Percentiles rank a stretch among this genome's conserved stretches.
These are phyloP conservation scores for Neofelis nebulosa DNA, from an alignment of 2,113 vertebrate species.

Conservation along the genomic window DNA sequence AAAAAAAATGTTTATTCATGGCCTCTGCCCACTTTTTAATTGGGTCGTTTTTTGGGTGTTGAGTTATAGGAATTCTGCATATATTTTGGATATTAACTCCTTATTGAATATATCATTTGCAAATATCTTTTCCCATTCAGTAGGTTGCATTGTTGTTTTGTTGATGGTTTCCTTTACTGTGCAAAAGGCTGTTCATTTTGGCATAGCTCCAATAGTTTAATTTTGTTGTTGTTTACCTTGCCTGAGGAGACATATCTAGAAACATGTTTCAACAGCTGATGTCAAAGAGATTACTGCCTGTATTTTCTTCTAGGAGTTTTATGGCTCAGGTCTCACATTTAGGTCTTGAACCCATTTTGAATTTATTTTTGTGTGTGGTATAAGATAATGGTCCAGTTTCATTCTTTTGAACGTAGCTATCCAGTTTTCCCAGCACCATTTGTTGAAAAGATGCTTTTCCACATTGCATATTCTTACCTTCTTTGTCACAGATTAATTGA, in stretches of 20 bases:
- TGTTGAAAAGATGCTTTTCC: not conserved
- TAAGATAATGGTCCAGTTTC: not conserved
- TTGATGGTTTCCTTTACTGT: not conserved
- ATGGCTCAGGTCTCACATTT: not conserved
- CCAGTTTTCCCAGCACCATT: not conserved
- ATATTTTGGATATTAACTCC: not conserved
- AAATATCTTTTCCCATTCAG: not conserved
- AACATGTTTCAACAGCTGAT: not conserved
- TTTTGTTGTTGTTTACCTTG: not conserved
- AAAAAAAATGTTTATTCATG: not conserved
- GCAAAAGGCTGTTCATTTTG: not conserved
- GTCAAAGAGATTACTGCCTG: not conserved
- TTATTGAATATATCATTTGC: not conserved
- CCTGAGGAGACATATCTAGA: not conserved
- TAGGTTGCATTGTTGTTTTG: not conserved
- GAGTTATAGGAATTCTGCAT: not conserved
- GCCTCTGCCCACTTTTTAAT: not conserved
- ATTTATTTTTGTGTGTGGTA: not conserved
- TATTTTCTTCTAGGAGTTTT: not conserved
- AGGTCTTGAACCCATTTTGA: not conserved
- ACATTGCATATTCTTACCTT: not conserved
- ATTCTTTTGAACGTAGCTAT: not conserved
- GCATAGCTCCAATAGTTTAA: not conserved
- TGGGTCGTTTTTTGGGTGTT: not conserved
- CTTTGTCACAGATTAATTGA: not conserved